Base-by-base conservation (phyloP, 2,797 vertebrate genomes). In the Ciconia nigra region DNA sequence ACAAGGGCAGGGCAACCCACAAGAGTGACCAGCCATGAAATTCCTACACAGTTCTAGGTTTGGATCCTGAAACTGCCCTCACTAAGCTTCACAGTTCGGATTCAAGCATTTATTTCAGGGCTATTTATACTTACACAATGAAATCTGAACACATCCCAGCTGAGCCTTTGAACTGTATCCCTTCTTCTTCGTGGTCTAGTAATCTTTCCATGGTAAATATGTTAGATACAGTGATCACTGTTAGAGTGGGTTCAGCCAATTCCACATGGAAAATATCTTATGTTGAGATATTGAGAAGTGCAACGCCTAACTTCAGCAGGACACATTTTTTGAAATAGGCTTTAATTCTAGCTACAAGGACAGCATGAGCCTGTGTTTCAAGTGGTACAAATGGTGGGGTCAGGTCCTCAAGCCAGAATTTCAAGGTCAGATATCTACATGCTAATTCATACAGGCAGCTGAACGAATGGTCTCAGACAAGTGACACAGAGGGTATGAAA, bases 141-240 rank as follows among this genome's bases (percentile, higher is more conserved):
- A 94, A 94, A 97, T 70, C 20, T 59, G 70, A 96, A 46, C 41
- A 49, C 25, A 4, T 49, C 90, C 73, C 93, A 97, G 65, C 81
- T 78, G 70, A 96, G 93, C 88, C 65, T 59, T 87, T 96, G 96
- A 96, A 95, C 93, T 97, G 47, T 41, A 82, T 65, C 57, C 87
- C 83, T 95, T 93, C 79, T 97, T 93, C 87, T 78, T 52, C 63
- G 80, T 73, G 90, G 94, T 96, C 93, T 92, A 76, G 66, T 96
- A 83, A 90, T 92, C 81, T 95, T 93, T 86, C 87, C 57, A 69
- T 72, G 80, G 94, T 85, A 96, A 97, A 84, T 84, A 96, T 14
- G 35, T 70, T 73, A 59, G 41, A 83, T 90, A 39, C 18, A 47
- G 9, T 37, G 86, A 94, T 95, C 39, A 49, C 28, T 72, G 26